phyloP scores from a whole-genome alignment of 2,797 vertebrate genomes.

The Ataeniobius toweri region DNA sequence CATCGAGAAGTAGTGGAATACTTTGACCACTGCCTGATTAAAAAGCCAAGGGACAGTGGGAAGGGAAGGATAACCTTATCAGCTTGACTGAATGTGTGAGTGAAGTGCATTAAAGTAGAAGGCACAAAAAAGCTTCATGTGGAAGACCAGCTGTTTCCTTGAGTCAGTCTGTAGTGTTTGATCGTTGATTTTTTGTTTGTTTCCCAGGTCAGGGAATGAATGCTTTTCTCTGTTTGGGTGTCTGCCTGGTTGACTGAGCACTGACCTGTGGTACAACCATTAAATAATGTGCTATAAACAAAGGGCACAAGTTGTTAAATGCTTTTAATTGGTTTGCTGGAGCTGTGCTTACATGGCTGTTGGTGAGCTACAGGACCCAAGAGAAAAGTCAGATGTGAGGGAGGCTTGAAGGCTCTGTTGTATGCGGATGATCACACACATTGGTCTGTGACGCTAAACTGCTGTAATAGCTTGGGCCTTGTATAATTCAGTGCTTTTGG shows the following conservation, averaged over 20 bases:
- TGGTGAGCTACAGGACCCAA: background rate
- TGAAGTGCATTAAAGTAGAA: background rate
- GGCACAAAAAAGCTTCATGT: background rate
- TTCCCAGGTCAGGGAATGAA: constrained; percentile 47
- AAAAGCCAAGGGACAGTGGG: background rate
- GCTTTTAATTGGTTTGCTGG: background rate
- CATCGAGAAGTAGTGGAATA: background rate
- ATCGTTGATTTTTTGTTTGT: constrained; percentile 17
- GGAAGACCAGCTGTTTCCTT: background rate
- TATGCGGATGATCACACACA: background rate
- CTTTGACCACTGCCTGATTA: background rate
- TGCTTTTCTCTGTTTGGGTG: constrained; percentile 34
- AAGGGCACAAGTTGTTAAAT: background rate
- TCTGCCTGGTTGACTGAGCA: constrained; percentile 40
- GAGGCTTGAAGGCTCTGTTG: background rate
- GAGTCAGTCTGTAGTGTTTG: too few species aligned
- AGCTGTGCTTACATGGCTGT: background rate
- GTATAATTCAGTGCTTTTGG: background rate
- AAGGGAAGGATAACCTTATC: too few species aligned
- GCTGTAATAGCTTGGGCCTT: background rate
- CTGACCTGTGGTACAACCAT: constrained; percentile 31
- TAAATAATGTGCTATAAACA: constrained; percentile 7
- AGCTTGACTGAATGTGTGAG: too few species aligned
- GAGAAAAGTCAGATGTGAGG: background rate
- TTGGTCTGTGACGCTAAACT: background rate